Evolutionary conservation across 2,113 vertebrate genomes (phyloP).

Genomic region (Amblyornis subalaris): DNA sequence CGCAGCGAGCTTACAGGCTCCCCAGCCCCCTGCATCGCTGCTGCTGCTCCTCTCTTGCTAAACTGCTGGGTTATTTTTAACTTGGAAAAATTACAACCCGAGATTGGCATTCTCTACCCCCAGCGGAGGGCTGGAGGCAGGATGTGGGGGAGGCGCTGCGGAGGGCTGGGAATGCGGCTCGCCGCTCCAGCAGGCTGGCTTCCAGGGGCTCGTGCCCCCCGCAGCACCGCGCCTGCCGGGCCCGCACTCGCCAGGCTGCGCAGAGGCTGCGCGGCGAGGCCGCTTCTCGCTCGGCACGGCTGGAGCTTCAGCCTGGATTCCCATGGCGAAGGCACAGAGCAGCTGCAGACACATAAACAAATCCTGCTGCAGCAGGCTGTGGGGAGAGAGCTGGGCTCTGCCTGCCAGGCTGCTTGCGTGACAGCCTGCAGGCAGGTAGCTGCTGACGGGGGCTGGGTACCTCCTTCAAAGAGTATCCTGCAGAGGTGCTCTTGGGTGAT

Average conservation of each 20-base stretch:
- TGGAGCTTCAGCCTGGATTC: conserved; percentile 11
- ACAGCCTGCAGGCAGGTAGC: background rate
- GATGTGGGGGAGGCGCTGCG: conserved; percentile 27
- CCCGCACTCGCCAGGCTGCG: background rate
- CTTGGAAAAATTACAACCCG: conserved; percentile 40
- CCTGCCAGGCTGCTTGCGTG: background rate
- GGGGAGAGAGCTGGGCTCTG: background rate
- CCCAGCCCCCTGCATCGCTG: background rate
- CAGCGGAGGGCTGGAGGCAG: conserved; percentile 27
- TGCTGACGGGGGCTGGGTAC: background rate
- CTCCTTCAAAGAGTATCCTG: background rate
- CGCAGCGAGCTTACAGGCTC: background rate
- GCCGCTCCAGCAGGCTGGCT: background rate
- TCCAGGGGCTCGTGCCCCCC: background rate
- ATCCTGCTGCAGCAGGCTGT: conserved; percentile 22
- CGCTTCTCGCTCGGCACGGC: background rate
- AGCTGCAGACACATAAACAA: conserved; percentile 36
- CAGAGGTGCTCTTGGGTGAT: background rate
- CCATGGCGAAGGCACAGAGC: background rate
- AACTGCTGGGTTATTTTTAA: conserved; percentile 49
- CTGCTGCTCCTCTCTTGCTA: background rate
- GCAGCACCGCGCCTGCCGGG: background rate
- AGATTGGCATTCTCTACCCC: conserved; percentile 33
- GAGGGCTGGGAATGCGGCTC: background rate
- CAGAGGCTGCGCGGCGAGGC: background rate